phyloP scores from a whole-genome alignment of 2,888 invertebrate species.

The Parelbella ahira region DNA sequence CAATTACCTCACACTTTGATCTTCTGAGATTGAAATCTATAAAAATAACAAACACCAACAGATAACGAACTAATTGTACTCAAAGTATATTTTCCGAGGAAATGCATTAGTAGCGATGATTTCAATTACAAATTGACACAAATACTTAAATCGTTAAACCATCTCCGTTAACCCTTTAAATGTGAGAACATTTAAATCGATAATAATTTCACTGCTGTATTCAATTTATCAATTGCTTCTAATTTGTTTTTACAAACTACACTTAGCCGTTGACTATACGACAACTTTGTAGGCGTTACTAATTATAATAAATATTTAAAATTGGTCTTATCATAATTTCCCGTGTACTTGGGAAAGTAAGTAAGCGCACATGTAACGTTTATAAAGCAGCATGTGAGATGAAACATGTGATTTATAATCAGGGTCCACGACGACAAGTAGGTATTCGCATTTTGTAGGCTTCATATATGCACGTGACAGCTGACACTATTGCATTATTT shows the following conservation, averaged over 20 bases:
- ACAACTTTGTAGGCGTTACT: too few species aligned
- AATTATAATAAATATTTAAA: too few species aligned
- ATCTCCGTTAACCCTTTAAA: too few species aligned
- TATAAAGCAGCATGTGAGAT: neutral
- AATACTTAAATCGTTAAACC: too few species aligned
- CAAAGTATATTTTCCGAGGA: neutral
- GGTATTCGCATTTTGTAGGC: slow-evolving; percentile 39
- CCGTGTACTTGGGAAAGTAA: neutral
- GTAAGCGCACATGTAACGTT: neutral
- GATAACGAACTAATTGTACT: neutral
- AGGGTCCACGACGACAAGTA: slow-evolving; percentile 40
- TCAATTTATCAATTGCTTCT: too few species aligned
- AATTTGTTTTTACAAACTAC: too few species aligned
- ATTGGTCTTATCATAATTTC: too few species aligned
- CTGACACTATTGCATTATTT: slow-evolving; percentile 4
- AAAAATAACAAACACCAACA: slow-evolving; percentile 6
- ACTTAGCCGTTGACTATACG: too few species aligned
- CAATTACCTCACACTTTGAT: slow-evolving; percentile 22
- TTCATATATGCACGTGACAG: slow-evolving; percentile 44
- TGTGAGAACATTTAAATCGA: too few species aligned
- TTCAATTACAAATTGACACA: too few species aligned
- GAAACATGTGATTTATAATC: slow-evolving; percentile 35
- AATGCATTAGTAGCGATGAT: too few species aligned
- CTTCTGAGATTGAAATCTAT: slow-evolving; percentile 9
- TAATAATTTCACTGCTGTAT: too few species aligned